Conservation (phyloP, 2,797 vertebrate genomes). For the Monodelphis domestica region DNA sequence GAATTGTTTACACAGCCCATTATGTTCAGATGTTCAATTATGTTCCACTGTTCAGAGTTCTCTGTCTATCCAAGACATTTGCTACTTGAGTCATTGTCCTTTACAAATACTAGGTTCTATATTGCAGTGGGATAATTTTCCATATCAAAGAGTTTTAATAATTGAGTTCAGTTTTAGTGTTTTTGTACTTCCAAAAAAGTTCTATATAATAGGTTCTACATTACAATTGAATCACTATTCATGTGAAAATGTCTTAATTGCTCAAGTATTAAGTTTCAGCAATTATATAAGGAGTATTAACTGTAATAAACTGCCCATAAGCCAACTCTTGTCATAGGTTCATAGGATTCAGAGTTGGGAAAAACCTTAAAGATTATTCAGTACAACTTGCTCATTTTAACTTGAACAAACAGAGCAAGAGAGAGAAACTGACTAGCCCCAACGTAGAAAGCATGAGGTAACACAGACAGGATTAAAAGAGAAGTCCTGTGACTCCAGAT, state of each 20-base stretch:
- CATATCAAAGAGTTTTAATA: background rate
- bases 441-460: too few species aligned
- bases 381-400: too few species aligned
- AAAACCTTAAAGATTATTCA: too few species aligned
- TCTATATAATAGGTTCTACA: too few species aligned
- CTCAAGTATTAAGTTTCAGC: background rate
- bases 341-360: too few species aligned
- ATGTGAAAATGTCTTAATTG: background rate
- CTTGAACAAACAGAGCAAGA: too few species aligned
- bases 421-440: too few species aligned
- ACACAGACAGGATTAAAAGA: too few species aligned
- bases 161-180: background rate
- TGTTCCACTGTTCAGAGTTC: slow-evolving; percentile 52
- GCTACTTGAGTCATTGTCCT: slow-evolving; percentile 29
- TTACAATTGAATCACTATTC: background rate
- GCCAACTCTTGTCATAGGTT: background rate
- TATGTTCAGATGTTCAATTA: slow-evolving; percentile 48
- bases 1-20: slow-evolving; percentile 66
- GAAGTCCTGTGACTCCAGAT: too few species aligned
- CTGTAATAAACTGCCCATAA: background rate
- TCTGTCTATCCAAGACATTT: background rate
- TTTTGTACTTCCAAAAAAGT: background rate
- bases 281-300: background rate
- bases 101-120: background rate
- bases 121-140: background rate